A percentile compares a stretch with the other conserved stretches of the same genome.
phyloP scores from a whole-genome alignment of 2,888 invertebrate species.

The Gryllus longicercus region DNA sequence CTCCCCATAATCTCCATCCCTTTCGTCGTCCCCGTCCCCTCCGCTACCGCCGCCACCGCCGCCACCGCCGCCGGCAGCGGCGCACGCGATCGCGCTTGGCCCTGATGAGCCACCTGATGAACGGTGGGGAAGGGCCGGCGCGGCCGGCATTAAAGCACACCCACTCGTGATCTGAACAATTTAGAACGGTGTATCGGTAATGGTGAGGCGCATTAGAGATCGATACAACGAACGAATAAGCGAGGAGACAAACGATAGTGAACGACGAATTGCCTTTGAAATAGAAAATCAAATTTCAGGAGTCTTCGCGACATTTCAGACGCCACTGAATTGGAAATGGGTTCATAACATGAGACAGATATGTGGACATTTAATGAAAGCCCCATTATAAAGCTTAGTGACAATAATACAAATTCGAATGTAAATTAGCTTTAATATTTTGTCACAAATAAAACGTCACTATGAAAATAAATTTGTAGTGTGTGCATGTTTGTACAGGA shows the following conservation, averaged over 20 bases:
- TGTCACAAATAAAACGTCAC: too few species aligned
- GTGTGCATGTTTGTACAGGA: too few species aligned
- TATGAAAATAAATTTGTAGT: too few species aligned
- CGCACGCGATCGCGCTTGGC: neutral
- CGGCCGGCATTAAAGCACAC: neutral
- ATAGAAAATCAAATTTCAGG: neutral
- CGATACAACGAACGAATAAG: neutral
- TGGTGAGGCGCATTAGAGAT: neutral
- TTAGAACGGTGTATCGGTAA: neutral
- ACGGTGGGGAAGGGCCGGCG: neutral
- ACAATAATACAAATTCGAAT: too few species aligned
- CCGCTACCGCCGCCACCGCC: neutral
- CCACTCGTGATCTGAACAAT: constrained; percentile 2
- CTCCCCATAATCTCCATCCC: too few species aligned
- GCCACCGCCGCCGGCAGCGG: neutral
- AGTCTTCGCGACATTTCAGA: too few species aligned
- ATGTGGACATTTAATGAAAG: too few species aligned
- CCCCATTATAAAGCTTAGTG: too few species aligned
- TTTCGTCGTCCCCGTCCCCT: neutral
- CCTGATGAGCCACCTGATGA: neutral
- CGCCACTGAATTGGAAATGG: too few species aligned
- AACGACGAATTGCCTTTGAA: neutral
- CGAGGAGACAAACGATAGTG: neutral
- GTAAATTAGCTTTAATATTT: too few species aligned
- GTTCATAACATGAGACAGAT: too few species aligned